These are phyloP conservation scores for Lucilia cuprina DNA, from an alignment of 1,140 invertebrate species.

Conservation along the genomic window DNA sequence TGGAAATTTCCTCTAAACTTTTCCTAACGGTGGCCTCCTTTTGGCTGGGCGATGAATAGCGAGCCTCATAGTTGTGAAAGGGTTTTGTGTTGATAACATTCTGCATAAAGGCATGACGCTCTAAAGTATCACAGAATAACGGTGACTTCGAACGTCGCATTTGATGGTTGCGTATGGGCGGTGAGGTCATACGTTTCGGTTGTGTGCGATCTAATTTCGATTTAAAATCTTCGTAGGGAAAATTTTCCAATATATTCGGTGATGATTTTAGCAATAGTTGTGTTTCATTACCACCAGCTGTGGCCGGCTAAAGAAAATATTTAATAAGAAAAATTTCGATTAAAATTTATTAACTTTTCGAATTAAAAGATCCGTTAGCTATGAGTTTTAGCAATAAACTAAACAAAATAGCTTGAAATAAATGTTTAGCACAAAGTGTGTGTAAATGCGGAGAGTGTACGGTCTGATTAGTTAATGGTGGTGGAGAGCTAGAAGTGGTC, in stretches of 20 bases:
- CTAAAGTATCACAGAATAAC: slow-evolving; percentile 55
- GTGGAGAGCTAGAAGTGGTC: background rate
- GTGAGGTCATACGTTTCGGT: slow-evolving; percentile 25
- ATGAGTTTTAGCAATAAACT: slow-evolving; percentile 53
- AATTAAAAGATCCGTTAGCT: slow-evolving; percentile 53
- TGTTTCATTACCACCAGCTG: slow-evolving; percentile 24
- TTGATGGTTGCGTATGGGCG: slow-evolving; percentile 20
- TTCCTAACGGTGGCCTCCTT: slow-evolving; percentile 55
- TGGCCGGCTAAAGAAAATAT: background rate
- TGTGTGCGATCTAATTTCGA: slow-evolving; percentile 46
- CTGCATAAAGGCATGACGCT: slow-evolving; percentile 56
- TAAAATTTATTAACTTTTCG: background rate
- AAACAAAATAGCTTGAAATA: background rate
- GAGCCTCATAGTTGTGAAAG: slow-evolving; percentile 7
- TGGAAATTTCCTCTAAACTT: slow-evolving; percentile 60
- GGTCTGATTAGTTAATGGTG: background rate
- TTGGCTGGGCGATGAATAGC: slow-evolving; percentile 55
- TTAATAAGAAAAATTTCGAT: background rate
- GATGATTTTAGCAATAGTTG: slow-evolving; percentile 52
- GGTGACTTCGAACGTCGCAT: slow-evolving; percentile 43
- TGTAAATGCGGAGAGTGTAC: background rate
- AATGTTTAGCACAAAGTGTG: background rate
- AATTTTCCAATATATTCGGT: slow-evolving; percentile 58
- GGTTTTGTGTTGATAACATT: slow-evolving; percentile 56
- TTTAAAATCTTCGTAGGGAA: slow-evolving; percentile 53